Evolutionary conservation across 30 jellyfish, hydroid and myxozoan genomes (phyloP).

Genomic region (Hydractinia echinata): DNA sequence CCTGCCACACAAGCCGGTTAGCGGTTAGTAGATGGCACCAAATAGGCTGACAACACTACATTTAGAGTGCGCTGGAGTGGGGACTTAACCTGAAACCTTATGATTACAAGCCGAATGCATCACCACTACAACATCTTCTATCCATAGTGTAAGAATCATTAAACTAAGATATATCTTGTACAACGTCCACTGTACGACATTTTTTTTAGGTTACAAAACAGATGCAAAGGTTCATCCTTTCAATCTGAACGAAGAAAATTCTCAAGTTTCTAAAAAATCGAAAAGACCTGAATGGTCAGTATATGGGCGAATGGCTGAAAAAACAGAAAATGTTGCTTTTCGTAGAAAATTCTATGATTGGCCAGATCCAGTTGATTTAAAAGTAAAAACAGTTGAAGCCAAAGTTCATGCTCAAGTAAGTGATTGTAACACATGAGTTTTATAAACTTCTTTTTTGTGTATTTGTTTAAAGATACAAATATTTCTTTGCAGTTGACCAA

Average conservation of each 20-base stretch:
- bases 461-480: not conserved
- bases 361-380: constrained; percentile 97
- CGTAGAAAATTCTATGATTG: constrained; percentile 86
- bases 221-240: constrained; percentile 67
- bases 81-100: too few species aligned
- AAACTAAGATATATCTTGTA: too few species aligned
- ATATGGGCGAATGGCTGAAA: constrained; percentile 86
- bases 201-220: constrained; percentile 37
- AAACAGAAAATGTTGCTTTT: constrained; percentile 79
- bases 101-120: too few species aligned
- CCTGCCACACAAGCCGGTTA: too few species aligned
- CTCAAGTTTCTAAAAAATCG: constrained; percentile 26
- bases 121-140: too few species aligned
- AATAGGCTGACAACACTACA: too few species aligned
- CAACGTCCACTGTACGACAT: not conserved
- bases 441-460: not conserved
- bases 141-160: too few species aligned
- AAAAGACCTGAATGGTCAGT: constrained; percentile 90
- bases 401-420: constrained; percentile 76
- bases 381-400: constrained; percentile 66
- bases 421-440: not conserved
- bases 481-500: constrained; percentile 57
- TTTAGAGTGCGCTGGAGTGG: too few species aligned
- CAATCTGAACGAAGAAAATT: constrained; percentile 55
- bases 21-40: too few species aligned